These are phyloP conservation scores for Drosophila quadrilineata DNA, from an alignment of 1,140 invertebrate genomes.

Conservation along the genomic window DNA sequence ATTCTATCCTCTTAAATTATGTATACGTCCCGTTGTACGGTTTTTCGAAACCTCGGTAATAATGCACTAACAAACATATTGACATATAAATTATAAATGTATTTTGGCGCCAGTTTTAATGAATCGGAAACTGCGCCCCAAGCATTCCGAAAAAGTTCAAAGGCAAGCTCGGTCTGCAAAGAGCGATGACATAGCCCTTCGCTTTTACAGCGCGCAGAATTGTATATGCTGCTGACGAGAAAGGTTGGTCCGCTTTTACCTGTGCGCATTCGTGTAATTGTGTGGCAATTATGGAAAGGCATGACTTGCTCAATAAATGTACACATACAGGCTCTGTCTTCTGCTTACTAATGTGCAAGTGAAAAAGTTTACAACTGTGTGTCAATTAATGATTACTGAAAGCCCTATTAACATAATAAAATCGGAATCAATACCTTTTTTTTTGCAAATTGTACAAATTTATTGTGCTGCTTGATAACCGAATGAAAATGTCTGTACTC, in stretches of 20 bases:
- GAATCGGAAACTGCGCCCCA: conserved; percentile 42
- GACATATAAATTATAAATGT: conserved; percentile 15
- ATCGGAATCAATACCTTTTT: background rate
- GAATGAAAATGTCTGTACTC: conserved; percentile 49
- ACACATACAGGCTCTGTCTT: conserved; percentile 15
- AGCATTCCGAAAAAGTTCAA: conserved; percentile 66
- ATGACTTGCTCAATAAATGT: conserved; percentile 29
- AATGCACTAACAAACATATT: background rate
- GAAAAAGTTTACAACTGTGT: conserved; percentile 61
- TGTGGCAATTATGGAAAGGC: conserved; percentile 35
- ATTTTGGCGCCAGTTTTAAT: conserved; percentile 71
- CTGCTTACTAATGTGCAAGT: conserved; percentile 49
- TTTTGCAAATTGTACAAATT: background rate
- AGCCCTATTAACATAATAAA: background rate
- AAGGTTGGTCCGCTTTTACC: conserved; percentile 64
- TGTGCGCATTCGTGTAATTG: conserved; percentile 47
- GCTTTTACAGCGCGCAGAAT: conserved; percentile 61
- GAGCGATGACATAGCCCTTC: conserved; percentile 36
- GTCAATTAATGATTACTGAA: conserved; percentile 50
- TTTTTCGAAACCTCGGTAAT: background rate
- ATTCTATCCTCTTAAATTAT: no score
- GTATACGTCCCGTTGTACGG: conserved; percentile 40
- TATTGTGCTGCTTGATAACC: background rate
- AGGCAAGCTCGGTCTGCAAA: conserved; percentile 46
- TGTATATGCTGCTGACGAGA: conserved; percentile 79